Conservation (phyloP, 53 echinoderm and acorn worm species). For the Actinopyga echinites region DNA sequence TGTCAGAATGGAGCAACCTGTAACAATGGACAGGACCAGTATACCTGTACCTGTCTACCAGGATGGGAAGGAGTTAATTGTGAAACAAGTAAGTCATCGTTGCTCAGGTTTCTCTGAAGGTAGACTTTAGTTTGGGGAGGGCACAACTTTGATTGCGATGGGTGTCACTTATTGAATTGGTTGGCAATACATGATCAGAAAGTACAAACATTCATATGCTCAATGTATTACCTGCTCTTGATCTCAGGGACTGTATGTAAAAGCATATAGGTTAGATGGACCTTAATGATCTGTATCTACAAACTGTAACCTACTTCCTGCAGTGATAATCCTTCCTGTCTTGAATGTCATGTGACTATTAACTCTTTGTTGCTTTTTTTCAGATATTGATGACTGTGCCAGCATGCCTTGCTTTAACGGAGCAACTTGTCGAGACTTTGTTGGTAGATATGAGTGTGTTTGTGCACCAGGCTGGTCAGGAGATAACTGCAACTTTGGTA, state of each 20-base stretch:
- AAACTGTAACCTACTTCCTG: too few species aligned
- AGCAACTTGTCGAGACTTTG: conserved; percentile 49
- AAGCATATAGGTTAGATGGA: too few species aligned
- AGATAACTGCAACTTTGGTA: neutral
- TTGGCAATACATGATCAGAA: too few species aligned
- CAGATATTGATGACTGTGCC: conserved; percentile 43
- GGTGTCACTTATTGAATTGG: too few species aligned
- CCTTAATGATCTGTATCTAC: too few species aligned
- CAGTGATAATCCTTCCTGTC: too few species aligned
- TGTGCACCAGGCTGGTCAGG: conserved; percentile 69
- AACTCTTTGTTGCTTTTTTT: neutral
- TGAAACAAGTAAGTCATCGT: conserved; percentile 14
- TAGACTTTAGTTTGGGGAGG: too few species aligned
- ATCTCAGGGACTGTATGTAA: too few species aligned
- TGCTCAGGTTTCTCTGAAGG: neutral
- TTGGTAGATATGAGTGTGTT: conserved; percentile 61
- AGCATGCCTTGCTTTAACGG: conserved; percentile 68
- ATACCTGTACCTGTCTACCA: conserved; percentile 30
- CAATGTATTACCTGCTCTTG: too few species aligned
- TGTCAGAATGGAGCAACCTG: conserved; percentile 61
- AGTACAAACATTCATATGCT: too few species aligned
- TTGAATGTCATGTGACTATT: neutral
- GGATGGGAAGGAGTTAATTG: conserved; percentile 46
- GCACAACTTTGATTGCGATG: too few species aligned
- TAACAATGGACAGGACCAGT: conserved; percentile 6